Evolutionary conservation across 2,888 invertebrate species (phyloP).

Genomic region (Lypha dubia): DNA sequence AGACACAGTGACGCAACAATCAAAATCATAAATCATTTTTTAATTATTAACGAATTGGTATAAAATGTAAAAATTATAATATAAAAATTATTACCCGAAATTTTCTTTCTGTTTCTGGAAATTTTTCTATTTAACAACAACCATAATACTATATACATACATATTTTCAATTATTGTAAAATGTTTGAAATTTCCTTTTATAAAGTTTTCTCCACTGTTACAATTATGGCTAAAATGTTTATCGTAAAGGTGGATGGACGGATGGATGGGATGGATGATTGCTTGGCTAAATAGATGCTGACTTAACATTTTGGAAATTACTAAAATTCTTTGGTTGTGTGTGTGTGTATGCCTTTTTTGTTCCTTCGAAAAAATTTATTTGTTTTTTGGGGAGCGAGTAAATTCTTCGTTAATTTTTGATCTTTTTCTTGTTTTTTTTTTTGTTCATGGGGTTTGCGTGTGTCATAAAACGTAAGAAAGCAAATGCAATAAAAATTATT

Average conservation of each 20-base stretch:
- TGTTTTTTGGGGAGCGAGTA: constrained; percentile 41
- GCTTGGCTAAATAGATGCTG: constrained; percentile 53
- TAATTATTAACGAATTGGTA: constrained; percentile 19
- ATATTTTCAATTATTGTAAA: constrained; percentile 7
- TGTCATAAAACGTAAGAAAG: constrained; percentile 70
- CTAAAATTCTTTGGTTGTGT: constrained; percentile 54
- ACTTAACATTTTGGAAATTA: constrained; percentile 68
- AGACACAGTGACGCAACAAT: constrained; percentile 43
- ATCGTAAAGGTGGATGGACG: constrained; percentile 62
- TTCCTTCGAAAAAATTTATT: constrained; percentile 36
- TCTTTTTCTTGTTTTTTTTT: background rate
- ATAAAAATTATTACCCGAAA: constrained; percentile 27
- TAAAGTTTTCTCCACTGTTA: constrained; percentile 41
- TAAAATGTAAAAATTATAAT: background rate
- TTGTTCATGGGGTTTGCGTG: constrained; percentile 48
- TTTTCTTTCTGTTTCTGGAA: background rate
- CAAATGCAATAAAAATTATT: constrained; percentile 74
- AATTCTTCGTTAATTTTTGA: constrained; percentile 8
- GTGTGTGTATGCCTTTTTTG: constrained; percentile 4
- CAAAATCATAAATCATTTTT: constrained; percentile 49
- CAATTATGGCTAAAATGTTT: constrained; percentile 59
- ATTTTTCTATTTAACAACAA: constrained; percentile 2
- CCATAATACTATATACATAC: background rate
- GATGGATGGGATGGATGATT: constrained; percentile 40
- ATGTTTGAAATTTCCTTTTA: constrained; percentile 5